Evolutionary conservation across 2,888 invertebrate genomes (phyloP).

Genomic region (Ophion costatus): DNA sequence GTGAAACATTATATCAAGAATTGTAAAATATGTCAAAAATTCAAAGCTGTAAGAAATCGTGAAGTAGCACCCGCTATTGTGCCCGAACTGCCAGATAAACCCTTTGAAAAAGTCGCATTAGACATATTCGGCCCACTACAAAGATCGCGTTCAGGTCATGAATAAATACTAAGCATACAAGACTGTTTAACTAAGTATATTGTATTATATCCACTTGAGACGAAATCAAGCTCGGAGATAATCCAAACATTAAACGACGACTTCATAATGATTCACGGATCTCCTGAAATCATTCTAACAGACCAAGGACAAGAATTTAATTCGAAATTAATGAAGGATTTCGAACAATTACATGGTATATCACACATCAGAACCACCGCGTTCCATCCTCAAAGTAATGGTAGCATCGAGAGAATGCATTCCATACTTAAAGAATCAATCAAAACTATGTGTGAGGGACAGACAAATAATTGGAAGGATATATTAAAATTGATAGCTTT

Average conservation of each 20-base stretch:
- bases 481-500: conserved; percentile 44
- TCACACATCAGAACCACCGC: conserved; percentile 49
- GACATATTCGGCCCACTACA: conserved; percentile 49
- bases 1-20: conserved; percentile 40
- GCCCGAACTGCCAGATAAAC: conserved; percentile 42
- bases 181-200: conserved; percentile 63
- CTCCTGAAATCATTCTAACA: conserved; percentile 46
- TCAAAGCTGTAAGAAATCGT: conserved; percentile 35
- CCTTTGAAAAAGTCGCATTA: conserved; percentile 54
- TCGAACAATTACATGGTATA: conserved; percentile 48
- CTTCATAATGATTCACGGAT: conserved; percentile 55
- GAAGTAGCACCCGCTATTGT: conserved; percentile 32
- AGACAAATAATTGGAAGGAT: conserved; percentile 43
- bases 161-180: conserved; percentile 42
- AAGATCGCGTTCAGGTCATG: conserved; percentile 58
- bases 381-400: conserved; percentile 62
- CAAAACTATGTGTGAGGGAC: conserved; percentile 35
- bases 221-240: conserved; percentile 67
- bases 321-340: conserved; percentile 58
- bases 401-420: conserved; percentile 54
- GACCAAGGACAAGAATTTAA: conserved; percentile 52
- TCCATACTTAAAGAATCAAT: conserved; percentile 38
- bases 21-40: conserved; percentile 41
- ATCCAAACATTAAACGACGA: conserved; percentile 40
- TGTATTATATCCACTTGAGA: conserved; percentile 66